phyloP scores from a whole-genome alignment of 2,797 vertebrate species.

The Brotula barbata region DNA sequence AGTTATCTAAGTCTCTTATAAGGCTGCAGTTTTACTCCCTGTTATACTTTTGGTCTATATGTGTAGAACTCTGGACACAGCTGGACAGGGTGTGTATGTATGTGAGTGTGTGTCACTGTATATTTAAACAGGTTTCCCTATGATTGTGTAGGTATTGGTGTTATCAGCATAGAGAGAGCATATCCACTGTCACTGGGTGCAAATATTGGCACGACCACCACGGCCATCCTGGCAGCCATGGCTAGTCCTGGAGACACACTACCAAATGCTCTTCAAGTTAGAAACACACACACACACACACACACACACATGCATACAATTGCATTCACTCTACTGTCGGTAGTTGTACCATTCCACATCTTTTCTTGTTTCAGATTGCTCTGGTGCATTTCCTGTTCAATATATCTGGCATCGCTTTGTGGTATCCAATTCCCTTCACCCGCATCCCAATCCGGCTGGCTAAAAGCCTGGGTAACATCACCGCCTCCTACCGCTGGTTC shows the following conservation, averaged over 20 bases:
- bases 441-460: constrained; percentile 87
- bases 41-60: no score
- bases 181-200: constrained; percentile 93
- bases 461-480: constrained; percentile 85
- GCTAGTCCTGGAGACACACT: constrained; percentile 89
- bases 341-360: not conserved
- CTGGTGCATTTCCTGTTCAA: constrained; percentile 98
- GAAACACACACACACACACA: constrained; percentile 22
- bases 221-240: constrained; percentile 91
- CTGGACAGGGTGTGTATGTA: not conserved
- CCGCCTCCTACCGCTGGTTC: constrained; percentile 90
- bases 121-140: constrained; percentile 13
- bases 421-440: constrained; percentile 88
- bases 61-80: no score
- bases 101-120: not conserved
- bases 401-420: constrained; percentile 89
- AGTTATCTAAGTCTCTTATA: no score
- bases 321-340: not conserved
- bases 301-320: not conserved
- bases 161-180: constrained; percentile 91
- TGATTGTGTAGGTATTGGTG: constrained; percentile 84
- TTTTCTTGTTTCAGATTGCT: constrained; percentile 83
- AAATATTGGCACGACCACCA: constrained; percentile 97
- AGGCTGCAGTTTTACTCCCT: no score
- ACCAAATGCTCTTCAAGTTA: constrained; percentile 87